These are phyloP conservation scores for Pocillopora grandis DNA, from an alignment of 92 coral and sea anemone genomes.

Conservation along the genomic window DNA sequence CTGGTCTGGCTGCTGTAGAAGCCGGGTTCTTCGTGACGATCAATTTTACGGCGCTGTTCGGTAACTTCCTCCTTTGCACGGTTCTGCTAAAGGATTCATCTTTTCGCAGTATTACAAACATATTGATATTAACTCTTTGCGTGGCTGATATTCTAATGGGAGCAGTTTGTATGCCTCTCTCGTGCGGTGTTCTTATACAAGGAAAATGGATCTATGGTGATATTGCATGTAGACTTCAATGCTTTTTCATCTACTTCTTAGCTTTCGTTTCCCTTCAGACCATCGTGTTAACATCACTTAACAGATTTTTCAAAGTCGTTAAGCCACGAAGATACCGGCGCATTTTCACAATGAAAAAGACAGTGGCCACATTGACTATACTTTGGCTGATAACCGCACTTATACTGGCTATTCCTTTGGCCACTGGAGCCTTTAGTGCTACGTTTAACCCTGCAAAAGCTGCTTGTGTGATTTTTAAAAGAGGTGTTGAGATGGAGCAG, in stretches of 20 bases:
- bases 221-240: slow-evolving; percentile 53
- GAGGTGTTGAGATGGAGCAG: slow-evolving; percentile 32
- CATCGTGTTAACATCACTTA: slow-evolving; percentile 57
- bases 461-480: slow-evolving; percentile 66
- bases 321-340: slow-evolving; percentile 48
- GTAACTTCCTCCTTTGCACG: slow-evolving; percentile 53
- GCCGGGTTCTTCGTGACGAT: slow-evolving; percentile 38
- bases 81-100: slow-evolving; percentile 37
- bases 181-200: slow-evolving; percentile 47
- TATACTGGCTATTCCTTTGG: slow-evolving; percentile 43
- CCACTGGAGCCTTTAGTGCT: slow-evolving; percentile 29
- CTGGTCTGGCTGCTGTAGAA: slow-evolving; percentile 36
- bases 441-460: slow-evolving; percentile 66
- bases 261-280: slow-evolving; percentile 67
- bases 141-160: slow-evolving; percentile 62
- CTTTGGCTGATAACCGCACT: slow-evolving; percentile 56
- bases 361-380: slow-evolving; percentile 27
- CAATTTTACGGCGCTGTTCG: slow-evolving; percentile 42
- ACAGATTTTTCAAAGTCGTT: slow-evolving; percentile 59
- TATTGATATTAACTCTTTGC: slow-evolving; percentile 49
- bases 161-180: slow-evolving; percentile 52
- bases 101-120: slow-evolving; percentile 49
- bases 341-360: slow-evolving; percentile 55
- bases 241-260: slow-evolving; percentile 58
- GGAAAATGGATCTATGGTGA: slow-evolving; percentile 59